Conservation (phyloP, 1,140 invertebrate species). For the Drosophila erecta region DNA sequence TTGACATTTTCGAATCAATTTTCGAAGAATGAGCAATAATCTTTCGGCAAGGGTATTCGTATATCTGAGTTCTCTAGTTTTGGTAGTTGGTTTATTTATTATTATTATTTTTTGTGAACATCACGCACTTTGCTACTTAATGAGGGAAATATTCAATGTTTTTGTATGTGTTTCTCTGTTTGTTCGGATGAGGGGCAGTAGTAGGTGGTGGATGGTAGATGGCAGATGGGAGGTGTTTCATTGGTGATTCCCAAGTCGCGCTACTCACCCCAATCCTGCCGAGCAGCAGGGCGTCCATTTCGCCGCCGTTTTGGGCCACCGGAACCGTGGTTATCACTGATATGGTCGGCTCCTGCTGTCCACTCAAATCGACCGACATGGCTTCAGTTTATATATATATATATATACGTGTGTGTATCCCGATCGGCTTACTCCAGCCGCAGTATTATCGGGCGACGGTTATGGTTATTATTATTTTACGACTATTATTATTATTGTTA, state of each 20-base stretch:
- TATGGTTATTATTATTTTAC: constrained; percentile 39
- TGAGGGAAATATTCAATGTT: constrained; percentile 53
- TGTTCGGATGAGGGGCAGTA: constrained; percentile 25
- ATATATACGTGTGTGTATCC: constrained; percentile 3
- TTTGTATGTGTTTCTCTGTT: constrained; percentile 39
- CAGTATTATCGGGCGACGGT: constrained; percentile 23
- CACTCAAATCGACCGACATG: constrained; percentile 82
- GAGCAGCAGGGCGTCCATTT: constrained; percentile 90
- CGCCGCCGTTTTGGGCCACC: constrained; percentile 86
- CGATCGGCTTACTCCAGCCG: constrained; percentile 29
- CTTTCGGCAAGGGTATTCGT: constrained; percentile 29
- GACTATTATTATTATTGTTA: constrained; percentile 38
- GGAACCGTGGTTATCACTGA: constrained; percentile 84
- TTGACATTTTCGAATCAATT: no score
- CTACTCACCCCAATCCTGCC: constrained; percentile 90
- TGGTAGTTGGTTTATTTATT: constrained; percentile 4
- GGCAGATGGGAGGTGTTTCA: constrained; percentile 2
- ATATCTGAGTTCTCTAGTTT: neutral
- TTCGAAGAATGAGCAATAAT: no score
- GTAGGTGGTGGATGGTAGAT: neutral
- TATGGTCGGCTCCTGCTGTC: constrained; percentile 77
- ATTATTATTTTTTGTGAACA: constrained; percentile 20
- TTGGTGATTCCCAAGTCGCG: constrained; percentile 3
- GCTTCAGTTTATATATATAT: neutral
- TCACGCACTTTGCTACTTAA: constrained; percentile 79